A percentile compares a stretch with the other conserved stretches of the same genome.
These are phyloP conservation scores for Fregetta grallaria DNA, from an alignment of 2,113 vertebrate genomes.

Conservation along the genomic window DNA sequence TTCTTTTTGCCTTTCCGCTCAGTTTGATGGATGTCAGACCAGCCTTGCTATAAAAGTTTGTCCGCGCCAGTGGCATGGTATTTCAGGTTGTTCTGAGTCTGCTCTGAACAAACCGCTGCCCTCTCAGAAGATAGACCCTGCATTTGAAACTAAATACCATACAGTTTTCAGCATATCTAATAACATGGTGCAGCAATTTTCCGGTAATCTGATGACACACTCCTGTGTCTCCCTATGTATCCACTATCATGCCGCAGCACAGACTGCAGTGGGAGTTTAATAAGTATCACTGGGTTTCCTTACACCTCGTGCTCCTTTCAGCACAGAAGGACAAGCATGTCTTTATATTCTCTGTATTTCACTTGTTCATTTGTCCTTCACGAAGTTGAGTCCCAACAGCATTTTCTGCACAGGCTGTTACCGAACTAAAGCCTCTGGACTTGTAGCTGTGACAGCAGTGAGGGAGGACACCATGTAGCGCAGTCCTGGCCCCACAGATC, in stretches of 20 bases:
- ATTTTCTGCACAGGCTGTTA: not conserved
- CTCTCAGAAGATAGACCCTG: not conserved
- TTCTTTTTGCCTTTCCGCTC: not conserved
- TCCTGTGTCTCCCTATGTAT: not conserved
- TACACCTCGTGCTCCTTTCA: not conserved
- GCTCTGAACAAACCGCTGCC: not conserved
- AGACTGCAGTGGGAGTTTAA: not conserved
- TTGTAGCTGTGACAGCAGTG: rapidly evolving
- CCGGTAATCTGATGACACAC: not conserved
- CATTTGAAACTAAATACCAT: not conserved
- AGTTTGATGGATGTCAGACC: not conserved
- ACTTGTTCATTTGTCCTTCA: not conserved
- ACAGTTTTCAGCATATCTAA: not conserved
- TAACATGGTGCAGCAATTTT: not conserved
- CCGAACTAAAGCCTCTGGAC: not conserved
- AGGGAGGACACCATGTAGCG: not conserved
- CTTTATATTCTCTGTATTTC: not conserved
- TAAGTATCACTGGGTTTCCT: not conserved
- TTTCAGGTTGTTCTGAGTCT: not conserved
- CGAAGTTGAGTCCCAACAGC: not conserved
- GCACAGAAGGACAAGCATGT: not conserved
- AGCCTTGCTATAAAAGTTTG: not conserved
- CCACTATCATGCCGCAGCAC: not conserved
- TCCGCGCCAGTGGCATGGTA: rapidly evolving
- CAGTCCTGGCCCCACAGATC: not conserved